phyloP scores from a whole-genome alignment of 2,113 vertebrate species.

The Ceyx melanurus region DNA sequence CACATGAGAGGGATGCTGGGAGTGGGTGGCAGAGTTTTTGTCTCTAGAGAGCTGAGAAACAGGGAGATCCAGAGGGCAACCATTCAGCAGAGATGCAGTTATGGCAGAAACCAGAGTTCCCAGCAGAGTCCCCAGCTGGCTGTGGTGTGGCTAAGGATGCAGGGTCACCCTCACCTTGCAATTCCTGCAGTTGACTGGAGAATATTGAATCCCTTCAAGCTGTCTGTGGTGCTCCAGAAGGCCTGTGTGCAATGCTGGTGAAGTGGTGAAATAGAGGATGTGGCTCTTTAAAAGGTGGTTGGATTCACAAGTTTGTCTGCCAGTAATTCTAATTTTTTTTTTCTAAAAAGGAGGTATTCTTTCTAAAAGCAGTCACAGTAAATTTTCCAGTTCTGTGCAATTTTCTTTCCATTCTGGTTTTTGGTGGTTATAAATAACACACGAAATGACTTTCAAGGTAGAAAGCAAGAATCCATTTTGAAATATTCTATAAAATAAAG shows the following conservation, averaged over 20 bases:
- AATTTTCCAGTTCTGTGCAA: conserved; percentile 78
- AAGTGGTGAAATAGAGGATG: conserved; percentile 17
- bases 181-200: background rate
- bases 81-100: background rate
- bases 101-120: background rate
- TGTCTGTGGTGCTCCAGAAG: background rate
- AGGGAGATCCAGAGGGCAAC: background rate
- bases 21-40: background rate
- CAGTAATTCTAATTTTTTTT: conserved; percentile 66
- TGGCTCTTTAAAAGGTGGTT: conserved; percentile 44
- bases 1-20: background rate
- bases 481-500: conserved; percentile 86
- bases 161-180: background rate
- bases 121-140: background rate
- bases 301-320: conserved; percentile 53
- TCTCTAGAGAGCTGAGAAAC: background rate
- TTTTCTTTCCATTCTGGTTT: conserved; percentile 78
- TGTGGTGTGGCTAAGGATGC: background rate
- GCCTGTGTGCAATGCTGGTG: background rate
- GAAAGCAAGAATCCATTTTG: conserved; percentile 85
- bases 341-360: conserved; percentile 69
- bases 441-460: conserved; percentile 88
- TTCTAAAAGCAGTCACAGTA: conserved; percentile 76
- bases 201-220: background rate
- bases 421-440: conserved; percentile 85